Percentiles rank a stretch among this genome's conserved stretches.
Evolutionary conservation across 92 coral and sea anemone genomes (phyloP).

Genomic region (Blastomussa wellsi): DNA sequence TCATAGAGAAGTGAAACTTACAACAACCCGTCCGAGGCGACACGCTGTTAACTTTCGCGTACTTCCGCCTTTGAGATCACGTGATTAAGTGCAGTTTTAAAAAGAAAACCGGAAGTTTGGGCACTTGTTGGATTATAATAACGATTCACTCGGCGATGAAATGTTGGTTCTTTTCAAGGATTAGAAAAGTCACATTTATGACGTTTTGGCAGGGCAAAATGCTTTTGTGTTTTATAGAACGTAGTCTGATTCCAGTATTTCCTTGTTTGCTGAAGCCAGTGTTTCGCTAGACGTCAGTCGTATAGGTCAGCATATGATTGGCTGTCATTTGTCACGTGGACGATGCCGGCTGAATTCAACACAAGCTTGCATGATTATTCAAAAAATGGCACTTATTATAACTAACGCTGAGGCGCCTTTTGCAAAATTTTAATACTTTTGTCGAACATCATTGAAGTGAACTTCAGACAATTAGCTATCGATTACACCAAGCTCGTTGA

Average conservation of each 20-base stretch:
- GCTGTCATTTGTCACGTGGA: not conserved
- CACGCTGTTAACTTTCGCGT: not conserved
- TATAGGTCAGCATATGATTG: not conserved
- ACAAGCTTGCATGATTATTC: no score
- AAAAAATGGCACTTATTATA: not conserved
- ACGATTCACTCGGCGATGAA: not conserved
- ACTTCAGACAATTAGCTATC: not conserved
- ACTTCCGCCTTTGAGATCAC: conserved; percentile 28
- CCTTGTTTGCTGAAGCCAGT: not conserved
- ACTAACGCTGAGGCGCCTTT: not conserved
- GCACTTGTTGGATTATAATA: no score
- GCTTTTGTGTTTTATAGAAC: not conserved
- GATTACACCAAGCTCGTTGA: not conserved
- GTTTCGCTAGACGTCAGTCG: not conserved
- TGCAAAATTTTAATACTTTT: not conserved
- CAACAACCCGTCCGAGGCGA: not conserved
- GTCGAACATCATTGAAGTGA: not conserved
- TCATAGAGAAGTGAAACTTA: conserved; percentile 37
- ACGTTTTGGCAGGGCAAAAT: not conserved
- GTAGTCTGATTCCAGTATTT: not conserved
- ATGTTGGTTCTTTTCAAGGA: not conserved
- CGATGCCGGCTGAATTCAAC: not conserved
- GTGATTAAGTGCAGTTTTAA: not conserved
- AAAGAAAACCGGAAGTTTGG: conserved; percentile 21
- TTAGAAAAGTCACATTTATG: not conserved